Evolutionary conservation across 2,113 vertebrate genomes (phyloP), one percentile per base, ranked within the genome.

Genomic region (Casuarius casuarius): DNA sequence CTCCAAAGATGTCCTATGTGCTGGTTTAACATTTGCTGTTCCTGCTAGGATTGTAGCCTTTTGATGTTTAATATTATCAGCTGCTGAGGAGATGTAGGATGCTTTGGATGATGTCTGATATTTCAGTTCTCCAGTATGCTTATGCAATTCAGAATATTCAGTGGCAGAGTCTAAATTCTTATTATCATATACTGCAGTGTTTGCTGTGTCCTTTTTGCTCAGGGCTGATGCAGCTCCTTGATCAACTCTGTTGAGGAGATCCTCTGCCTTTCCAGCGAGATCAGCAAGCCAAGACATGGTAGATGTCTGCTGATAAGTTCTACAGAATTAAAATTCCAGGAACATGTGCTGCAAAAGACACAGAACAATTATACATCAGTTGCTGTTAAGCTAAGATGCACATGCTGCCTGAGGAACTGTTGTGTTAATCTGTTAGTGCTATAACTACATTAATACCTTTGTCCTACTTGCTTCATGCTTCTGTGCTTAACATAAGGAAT

Each of bases 261-360:
- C 98, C 96, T 99, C 99, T 17, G 99, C 99, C 95, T 98, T 99
- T 72, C 99, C 99, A 28, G 99, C 99, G 5, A 99, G 97, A 87
- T 99, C 99, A 73, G 98, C 89, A 92, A 99, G 97, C 99, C 99
- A 99, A 94, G 99, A 99, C 99, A 99, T 99, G 93, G 96, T 97
- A 95, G 62, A 73, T 72, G 51, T 48, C 96, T 96, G 20, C 4
- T 25, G 65, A 72, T 14, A 96, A 51, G 86, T 66, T 85, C 59
- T 66, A 56, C 7, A 77, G 56, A 66, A 72, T 48, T 59, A 83
- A 63, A 78, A 49, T 31, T 54, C 81, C 93, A 66, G 71, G 66
- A 66, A 9, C 73, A 80, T 66, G 40, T 15, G 62, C 98, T 98
- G 91, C 4, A 49, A 94, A 89, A 96, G n/a, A 96, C 42, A 90